Percentiles rank a stretch among this genome's conserved stretches.
phyloP scores from a whole-genome alignment of 2,113 vertebrate genomes.

The Xerus inauris region DNA sequence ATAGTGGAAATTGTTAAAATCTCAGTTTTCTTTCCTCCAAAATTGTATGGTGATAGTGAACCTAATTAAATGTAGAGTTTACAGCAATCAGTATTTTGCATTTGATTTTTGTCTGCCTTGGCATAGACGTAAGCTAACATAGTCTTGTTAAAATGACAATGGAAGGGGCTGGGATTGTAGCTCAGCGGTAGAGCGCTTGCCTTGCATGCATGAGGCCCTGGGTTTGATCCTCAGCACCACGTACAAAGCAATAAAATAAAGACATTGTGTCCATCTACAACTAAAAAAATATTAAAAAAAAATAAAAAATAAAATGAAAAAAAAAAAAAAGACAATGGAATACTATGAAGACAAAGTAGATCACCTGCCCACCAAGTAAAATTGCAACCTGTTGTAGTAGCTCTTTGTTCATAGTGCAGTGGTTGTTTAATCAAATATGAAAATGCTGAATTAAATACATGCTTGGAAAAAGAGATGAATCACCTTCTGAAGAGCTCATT shows the following conservation, averaged over 20 bases:
- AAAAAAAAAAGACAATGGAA: slow-evolving; percentile 59
- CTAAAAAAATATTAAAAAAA: no score
- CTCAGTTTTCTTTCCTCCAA: neutral
- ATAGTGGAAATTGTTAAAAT: slow-evolving; percentile 1
- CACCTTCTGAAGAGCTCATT: slow-evolving; percentile 28
- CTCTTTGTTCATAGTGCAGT: neutral
- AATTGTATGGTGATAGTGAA: neutral
- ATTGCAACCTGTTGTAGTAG: neutral
- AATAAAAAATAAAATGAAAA: no score
- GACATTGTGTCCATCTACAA: no score
- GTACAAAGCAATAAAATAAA: no score
- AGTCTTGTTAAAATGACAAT: slow-evolving; percentile 60
- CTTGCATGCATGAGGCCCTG: no score
- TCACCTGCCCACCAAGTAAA: neutral
- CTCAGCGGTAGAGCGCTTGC: no score
- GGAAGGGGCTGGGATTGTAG: no score
- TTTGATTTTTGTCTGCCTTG: slow-evolving; percentile 23
- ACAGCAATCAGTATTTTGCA: neutral
- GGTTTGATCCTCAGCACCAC: no score
- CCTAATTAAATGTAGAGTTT: neutral
- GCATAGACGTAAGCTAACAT: slow-evolving; percentile 50
- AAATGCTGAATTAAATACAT: slow-evolving; percentile 21
- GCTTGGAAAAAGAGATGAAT: neutral
- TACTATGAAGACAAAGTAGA: slow-evolving; percentile 62
- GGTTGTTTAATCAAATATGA: neutral